phyloP scores from a whole-genome alignment of 2,888 invertebrate species.

The Hipparchia semele region DNA sequence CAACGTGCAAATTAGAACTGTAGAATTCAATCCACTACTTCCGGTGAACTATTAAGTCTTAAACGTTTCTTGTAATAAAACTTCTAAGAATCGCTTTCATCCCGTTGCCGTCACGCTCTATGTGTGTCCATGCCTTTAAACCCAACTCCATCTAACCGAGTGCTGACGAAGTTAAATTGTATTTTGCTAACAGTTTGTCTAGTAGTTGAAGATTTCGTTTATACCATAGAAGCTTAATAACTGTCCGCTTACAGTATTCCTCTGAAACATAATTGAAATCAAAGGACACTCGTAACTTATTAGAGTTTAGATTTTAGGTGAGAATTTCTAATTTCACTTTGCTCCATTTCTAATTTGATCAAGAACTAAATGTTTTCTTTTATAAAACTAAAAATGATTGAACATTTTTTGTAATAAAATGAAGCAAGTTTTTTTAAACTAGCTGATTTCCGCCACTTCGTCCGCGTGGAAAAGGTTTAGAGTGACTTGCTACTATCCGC shows the following conservation, averaged over 20 bases:
- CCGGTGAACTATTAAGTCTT: neutral
- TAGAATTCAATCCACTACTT: no score
- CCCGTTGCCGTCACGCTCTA: neutral
- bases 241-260: neutral
- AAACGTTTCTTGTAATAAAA: neutral
- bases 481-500: no score
- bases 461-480: no score
- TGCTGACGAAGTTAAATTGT: constrained; percentile 74
- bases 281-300: neutral
- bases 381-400: no score
- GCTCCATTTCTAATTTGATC: no score
- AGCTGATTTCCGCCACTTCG: no score
- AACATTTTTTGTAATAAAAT: no score
- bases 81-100: neutral
- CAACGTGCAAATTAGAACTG: no score
- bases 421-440: no score
- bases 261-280: neutral
- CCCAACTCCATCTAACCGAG: constrained; percentile 49
- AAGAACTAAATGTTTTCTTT: no score
- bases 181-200: constrained; percentile 45
- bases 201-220: constrained; percentile 6
- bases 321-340: no score
- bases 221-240: constrained; percentile 1
- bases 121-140: neutral
- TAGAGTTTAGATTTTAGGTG: no score